Percentiles rank a stretch among this genome's conserved stretches.
Conservation (phyloP, 1,140 invertebrate species). For the Trissolcus basalis region DNA sequence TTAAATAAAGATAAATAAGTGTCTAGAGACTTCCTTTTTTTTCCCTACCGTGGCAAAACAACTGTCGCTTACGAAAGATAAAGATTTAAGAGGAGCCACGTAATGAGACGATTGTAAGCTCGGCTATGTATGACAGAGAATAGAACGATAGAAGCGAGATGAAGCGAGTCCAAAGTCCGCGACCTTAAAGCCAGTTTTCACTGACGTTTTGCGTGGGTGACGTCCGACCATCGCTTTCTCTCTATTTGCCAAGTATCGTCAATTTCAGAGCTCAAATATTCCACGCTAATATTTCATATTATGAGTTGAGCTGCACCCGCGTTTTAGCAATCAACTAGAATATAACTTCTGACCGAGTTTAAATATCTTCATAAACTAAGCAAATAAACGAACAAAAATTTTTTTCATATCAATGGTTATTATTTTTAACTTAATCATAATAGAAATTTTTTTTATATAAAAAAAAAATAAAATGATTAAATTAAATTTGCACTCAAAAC, state of each 20-base stretch:
- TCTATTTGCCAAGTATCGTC: constrained; percentile 50
- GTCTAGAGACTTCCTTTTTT: constrained; percentile 24
- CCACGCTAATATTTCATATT: constrained; percentile 33
- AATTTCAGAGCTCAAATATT: constrained; percentile 51
- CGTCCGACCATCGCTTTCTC: constrained; percentile 56
- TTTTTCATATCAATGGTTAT: too few species aligned
- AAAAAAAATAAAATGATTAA: too few species aligned
- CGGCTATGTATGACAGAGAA: constrained; percentile 1
- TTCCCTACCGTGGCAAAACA: constrained; percentile 38
- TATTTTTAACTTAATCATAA: too few species aligned
- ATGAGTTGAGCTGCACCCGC: background rate
- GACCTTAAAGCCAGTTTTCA: constrained; percentile 61
- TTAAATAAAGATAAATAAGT: constrained; percentile 49
- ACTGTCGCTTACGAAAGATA: constrained; percentile 48
- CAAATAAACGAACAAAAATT: too few species aligned
- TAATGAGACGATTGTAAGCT: constrained; percentile 40
- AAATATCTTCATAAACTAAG: too few species aligned
- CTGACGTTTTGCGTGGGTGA: constrained; percentile 57
- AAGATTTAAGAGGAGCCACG: constrained; percentile 50
- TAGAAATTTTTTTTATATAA: too few species aligned
- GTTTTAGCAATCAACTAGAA: background rate
- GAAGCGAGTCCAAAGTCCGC: constrained; percentile 52
- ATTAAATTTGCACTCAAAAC: too few species aligned
- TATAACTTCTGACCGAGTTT: too few species aligned
- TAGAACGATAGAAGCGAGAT: constrained; percentile 17